Conservation (phyloP, 2,113 vertebrate species). For the Alosa alosa region DNA sequence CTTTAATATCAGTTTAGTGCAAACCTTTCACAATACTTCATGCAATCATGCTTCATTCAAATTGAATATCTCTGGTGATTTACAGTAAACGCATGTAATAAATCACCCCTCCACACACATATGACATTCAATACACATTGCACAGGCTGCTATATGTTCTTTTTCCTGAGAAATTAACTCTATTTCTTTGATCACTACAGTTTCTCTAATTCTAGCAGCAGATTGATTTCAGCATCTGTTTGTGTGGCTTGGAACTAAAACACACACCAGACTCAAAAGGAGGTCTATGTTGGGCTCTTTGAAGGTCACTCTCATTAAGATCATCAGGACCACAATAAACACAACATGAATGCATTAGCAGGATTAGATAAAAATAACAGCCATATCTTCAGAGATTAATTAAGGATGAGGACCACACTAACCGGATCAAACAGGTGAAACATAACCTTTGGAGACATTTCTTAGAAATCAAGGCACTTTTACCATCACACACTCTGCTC, state of each 20-base stretch:
- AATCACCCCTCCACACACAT: background rate
- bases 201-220: background rate
- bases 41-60: background rate
- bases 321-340: slow-evolving; percentile 8
- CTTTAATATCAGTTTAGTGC: too few species aligned
- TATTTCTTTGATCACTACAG: background rate
- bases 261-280: background rate
- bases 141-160: background rate
- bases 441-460: background rate
- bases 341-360: background rate
- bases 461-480: background rate
- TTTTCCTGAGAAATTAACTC: background rate
- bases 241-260: background rate
- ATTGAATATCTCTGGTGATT: background rate
- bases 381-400: background rate
- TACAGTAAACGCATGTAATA: background rate
- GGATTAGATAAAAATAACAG: background rate
- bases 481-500: slow-evolving; percentile 34
- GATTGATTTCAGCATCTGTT: background rate
- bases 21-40: background rate
- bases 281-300: background rate
- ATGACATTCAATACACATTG: background rate
- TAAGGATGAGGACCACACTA: background rate
- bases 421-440: background rate
- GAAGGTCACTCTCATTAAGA: background rate